Percentiles rank a stretch among this genome's conserved stretches.
phyloP scores from a whole-genome alignment of 2,113 vertebrate species.

The Trogon surrucura region DNA sequence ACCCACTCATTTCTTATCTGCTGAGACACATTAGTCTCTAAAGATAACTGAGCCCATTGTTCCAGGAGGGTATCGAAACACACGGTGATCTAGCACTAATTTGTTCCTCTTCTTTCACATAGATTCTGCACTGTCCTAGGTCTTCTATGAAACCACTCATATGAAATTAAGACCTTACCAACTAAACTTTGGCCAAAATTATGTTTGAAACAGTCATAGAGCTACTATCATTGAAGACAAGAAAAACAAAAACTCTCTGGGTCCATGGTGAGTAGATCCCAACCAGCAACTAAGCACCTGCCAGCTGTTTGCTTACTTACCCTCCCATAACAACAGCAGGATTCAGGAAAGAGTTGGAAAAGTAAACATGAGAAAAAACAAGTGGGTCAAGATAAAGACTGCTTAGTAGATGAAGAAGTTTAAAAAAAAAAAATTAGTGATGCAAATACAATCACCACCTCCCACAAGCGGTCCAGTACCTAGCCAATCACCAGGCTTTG shows the following conservation, averaged over 20 bases:
- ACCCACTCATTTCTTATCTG: not conserved
- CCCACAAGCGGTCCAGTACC: not conserved
- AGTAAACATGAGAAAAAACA: not conserved
- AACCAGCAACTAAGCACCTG: not conserved
- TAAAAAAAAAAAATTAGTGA: rapidly evolving
- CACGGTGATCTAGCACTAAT: not conserved
- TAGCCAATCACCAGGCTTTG: not conserved
- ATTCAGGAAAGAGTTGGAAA: not conserved
- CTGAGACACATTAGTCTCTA: not conserved
- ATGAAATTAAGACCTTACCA: not conserved
- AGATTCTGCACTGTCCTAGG: not conserved
- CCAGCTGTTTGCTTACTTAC: not conserved
- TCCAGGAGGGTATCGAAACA: not conserved
- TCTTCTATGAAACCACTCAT: not conserved
- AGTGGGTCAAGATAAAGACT: not conserved
- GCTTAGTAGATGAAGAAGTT: not conserved
- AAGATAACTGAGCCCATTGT: not conserved
- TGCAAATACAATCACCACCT: not conserved
- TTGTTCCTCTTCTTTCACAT: not conserved
- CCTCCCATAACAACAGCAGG: not conserved
- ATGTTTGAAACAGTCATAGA: not conserved
- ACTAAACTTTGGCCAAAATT: not conserved
- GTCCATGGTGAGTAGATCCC: not conserved
- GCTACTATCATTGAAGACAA: not conserved
- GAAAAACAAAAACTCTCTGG: not conserved